These are phyloP conservation scores for Cyprinella venusta DNA, from an alignment of 2,797 vertebrate species.

Conservation along the genomic window DNA sequence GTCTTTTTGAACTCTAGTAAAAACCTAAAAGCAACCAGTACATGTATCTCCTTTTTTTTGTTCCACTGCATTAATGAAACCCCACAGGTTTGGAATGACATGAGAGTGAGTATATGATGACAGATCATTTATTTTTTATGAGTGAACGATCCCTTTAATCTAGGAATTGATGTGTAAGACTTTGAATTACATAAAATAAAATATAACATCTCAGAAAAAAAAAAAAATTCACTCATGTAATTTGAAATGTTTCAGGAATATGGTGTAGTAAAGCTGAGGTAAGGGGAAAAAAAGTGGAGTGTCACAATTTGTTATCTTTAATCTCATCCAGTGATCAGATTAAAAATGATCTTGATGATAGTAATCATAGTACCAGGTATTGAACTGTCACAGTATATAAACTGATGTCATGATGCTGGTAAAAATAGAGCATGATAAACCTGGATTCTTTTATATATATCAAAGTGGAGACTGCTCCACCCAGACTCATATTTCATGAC, in stretches of 20 bases:
- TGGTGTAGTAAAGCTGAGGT: background rate
- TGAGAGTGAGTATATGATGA: background rate
- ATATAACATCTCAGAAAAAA: background rate
- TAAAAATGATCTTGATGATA: background rate
- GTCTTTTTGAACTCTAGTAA: background rate
- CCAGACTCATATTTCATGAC: slow-evolving; percentile 13
- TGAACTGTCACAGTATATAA: background rate
- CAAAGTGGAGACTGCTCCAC: slow-evolving; percentile 1
- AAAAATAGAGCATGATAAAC: background rate
- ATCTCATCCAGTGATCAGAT: background rate
- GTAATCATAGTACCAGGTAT: background rate
- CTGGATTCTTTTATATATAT: no score
- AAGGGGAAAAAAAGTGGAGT: background rate
- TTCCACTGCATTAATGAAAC: background rate
- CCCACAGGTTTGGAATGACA: background rate
- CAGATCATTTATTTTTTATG: background rate
- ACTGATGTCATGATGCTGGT: background rate
- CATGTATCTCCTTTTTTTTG: background rate
- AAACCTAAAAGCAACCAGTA: background rate
- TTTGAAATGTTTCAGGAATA: background rate
- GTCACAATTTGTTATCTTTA: background rate
- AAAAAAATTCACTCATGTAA: background rate
- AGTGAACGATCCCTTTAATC: background rate
- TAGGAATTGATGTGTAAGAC: background rate
- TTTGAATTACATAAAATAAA: background rate